Evolutionary conservation across 2,888 invertebrate genomes (phyloP), one percentile per base, ranked within the genome.

Genomic region (Lottia gigantea): DNA sequence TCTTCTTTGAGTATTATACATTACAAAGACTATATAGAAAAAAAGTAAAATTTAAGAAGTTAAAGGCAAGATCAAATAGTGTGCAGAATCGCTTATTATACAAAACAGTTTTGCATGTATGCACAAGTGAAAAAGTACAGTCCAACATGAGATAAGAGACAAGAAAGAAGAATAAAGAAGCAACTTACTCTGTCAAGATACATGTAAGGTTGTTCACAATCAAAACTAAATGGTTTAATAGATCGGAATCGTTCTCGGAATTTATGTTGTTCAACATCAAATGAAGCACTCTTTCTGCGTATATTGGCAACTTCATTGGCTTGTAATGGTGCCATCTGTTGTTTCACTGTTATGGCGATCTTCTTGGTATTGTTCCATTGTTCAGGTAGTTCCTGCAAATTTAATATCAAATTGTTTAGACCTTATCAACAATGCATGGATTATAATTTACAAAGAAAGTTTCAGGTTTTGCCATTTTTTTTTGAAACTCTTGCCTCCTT

Each of bases 341-440:
- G 97, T 86, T 97, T 97, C 4, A 96, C 94, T 49, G 94, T 95
- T 26, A 94, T 90, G 0, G 96, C 95, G 71, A 96, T 92, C 89
- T 97, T 97, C 88, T 97, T 97, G 0, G 96, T 96, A 78, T 95
- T 94, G 81, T 93, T 93, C 98, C 98, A 98, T 88, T 96, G 95
- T 85, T 97, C 97, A 15, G 98, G 98, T 69, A 98, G 89, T 89
- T 97, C 97, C 92, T 95, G 90, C 12, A 62, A 46, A 25, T 31
- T 19, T 15, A 65, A 62, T 23, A 26, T 25, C 16, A 26, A 63
- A 25, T 23, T 25, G 63, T 12, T 25, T 25, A 16, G 40, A 40
- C 11, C 40, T 40, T 8, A 11, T 8, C 1, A 8, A 8, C 6
- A 40, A 40, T 40, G 11, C 40, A 40, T 40, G 40, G 40, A 11